These are phyloP conservation scores for Ceratothoa steindachneri DNA, from an alignment of 2,888 invertebrate species.

Conservation along the genomic window DNA sequence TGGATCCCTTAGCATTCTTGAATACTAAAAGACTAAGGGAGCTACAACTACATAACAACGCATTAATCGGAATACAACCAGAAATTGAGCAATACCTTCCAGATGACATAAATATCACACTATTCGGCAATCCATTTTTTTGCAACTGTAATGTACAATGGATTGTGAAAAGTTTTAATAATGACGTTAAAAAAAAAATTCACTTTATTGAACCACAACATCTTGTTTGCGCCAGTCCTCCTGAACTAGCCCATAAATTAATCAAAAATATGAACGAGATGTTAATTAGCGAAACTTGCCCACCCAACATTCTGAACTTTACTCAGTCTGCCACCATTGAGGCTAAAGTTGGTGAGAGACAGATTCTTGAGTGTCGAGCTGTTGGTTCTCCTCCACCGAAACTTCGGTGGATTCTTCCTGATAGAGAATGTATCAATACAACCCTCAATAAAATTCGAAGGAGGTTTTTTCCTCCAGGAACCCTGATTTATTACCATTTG, in stretches of 20 bases:
- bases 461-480: constrained; percentile 50
- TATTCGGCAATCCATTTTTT: constrained; percentile 54
- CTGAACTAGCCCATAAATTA: constrained; percentile 48
- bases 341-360: constrained; percentile 52
- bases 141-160: constrained; percentile 56
- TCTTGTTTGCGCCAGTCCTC: constrained; percentile 52
- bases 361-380: constrained; percentile 54
- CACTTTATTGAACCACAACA: constrained; percentile 49
- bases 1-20: constrained; percentile 52
- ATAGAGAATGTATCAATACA: constrained; percentile 51
- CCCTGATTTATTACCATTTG: constrained; percentile 50
- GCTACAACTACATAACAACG: constrained; percentile 54
- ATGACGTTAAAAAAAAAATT: constrained; percentile 23
- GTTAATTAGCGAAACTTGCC: constrained; percentile 50
- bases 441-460: constrained; percentile 51
- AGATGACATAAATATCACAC: constrained; percentile 51
- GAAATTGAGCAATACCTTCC: constrained; percentile 51
- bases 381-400: constrained; percentile 54
- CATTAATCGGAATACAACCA: constrained; percentile 52
- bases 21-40: constrained; percentile 52
- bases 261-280: constrained; percentile 49
- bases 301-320: constrained; percentile 50
- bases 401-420: constrained; percentile 54
- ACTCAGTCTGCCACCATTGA: constrained; percentile 50
- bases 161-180: constrained; percentile 48